Conservation (phyloP, 1,140 invertebrate species). For the Drosophila novamexicana region DNA sequence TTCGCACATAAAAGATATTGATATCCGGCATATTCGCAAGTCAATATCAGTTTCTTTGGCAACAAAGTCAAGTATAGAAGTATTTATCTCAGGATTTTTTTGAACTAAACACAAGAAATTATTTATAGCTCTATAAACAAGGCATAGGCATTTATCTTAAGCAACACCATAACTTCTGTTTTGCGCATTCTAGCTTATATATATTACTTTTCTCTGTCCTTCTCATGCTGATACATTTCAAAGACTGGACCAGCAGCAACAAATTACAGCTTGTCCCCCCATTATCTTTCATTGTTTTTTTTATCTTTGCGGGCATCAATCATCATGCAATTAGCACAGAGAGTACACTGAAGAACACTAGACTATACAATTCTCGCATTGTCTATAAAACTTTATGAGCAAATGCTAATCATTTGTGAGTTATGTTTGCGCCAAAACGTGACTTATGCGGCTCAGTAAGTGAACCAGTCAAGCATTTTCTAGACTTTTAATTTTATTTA, state of each 20-base stretch:
- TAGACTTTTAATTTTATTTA: constrained; percentile 1
- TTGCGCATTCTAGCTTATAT: background rate
- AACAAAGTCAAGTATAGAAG: background rate
- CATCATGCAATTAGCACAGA: constrained; percentile 42
- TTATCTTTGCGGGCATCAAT: constrained; percentile 31
- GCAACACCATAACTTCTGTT: background rate
- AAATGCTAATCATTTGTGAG: constrained; percentile 60
- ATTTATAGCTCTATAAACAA: background rate
- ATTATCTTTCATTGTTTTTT: constrained; percentile 13
- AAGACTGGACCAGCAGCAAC: constrained; percentile 21
- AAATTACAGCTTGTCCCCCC: constrained; percentile 14
- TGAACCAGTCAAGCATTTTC: constrained; percentile 14
- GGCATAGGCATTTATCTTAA: background rate
- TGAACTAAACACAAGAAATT: background rate
- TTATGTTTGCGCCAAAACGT: constrained; percentile 67
- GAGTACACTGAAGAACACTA: constrained; percentile 2
- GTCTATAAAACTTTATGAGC: constrained; percentile 30
- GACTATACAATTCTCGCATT: background rate
- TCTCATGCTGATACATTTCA: background rate
- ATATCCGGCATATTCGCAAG: background rate
- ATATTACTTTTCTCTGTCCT: background rate
- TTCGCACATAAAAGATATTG: too few species aligned
- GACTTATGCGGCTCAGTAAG: constrained; percentile 47
- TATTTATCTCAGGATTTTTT: background rate
- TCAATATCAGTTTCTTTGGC: background rate